These are phyloP conservation scores for Pardalotus punctatus DNA, from an alignment of 2,113 vertebrate species.

Conservation along the genomic window DNA sequence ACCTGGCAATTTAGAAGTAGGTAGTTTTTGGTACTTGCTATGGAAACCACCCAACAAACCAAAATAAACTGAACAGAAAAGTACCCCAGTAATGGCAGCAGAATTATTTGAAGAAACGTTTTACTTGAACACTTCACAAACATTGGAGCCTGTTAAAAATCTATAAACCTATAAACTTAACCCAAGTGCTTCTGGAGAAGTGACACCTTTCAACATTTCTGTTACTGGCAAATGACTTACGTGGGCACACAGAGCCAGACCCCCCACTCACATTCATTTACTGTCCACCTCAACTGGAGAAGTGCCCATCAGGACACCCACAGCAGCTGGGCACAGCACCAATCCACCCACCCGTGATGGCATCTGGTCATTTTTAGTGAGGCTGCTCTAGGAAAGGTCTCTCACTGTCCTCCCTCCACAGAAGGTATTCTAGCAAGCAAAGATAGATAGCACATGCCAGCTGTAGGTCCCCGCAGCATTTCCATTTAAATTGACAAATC, in stretches of 20 bases:
- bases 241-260: neutral
- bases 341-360: too few relatives aligned
- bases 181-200: neutral
- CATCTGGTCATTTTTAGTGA: neutral
- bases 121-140: neutral
- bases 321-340: neutral
- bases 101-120: neutral
- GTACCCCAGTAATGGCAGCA: neutral
- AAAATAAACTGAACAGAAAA: neutral
- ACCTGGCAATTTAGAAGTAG: neutral
- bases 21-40: neutral
- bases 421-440: neutral
- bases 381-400: neutral
- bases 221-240: neutral
- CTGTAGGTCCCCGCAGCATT: neutral
- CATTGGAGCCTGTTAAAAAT: neutral
- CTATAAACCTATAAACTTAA: neutral
- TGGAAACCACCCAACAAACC: neutral
- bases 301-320: neutral
- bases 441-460: rapidly evolving
- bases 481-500: neutral
- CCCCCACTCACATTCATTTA: neutral
- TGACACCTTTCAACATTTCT: neutral
- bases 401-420: rapidly evolving
- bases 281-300: neutral